A percentile compares a stretch with the other conserved stretches of the same genome.
phyloP scores from a whole-genome alignment of 2,797 vertebrate genomes.

The Buceros bicornis region DNA sequence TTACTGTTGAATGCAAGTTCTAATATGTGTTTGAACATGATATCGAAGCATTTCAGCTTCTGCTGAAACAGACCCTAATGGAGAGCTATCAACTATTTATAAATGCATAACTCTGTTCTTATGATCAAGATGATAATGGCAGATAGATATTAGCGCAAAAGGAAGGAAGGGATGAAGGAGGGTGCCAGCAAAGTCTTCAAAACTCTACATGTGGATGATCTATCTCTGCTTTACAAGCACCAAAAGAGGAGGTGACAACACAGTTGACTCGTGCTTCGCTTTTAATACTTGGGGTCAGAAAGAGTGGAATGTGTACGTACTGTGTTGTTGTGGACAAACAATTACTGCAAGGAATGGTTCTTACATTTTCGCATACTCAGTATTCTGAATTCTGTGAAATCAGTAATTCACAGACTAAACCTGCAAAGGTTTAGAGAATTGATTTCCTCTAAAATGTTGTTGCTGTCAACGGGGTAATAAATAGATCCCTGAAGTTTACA shows the following conservation, averaged over 20 bases:
- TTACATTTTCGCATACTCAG: conserved; percentile 13
- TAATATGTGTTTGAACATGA: background rate
- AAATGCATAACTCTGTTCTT: background rate
- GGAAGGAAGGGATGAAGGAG: background rate
- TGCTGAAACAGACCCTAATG: background rate
- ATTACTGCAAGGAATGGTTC: background rate
- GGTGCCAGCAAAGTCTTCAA: background rate
- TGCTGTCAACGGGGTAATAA: background rate
- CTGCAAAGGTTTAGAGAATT: background rate
- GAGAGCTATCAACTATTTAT: background rate
- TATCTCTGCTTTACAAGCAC: background rate
- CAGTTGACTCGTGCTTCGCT: background rate
- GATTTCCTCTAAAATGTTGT: background rate
- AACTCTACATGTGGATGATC: background rate
- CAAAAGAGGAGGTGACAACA: background rate
- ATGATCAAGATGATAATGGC: background rate
- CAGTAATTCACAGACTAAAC: conserved; percentile 13
- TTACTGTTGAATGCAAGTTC: background rate
- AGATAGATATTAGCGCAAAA: background rate
- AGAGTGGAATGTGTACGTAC: background rate
- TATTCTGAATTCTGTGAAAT: too few relatives aligned
- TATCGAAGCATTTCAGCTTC: background rate
- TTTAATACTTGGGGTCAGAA: conserved; percentile 6
- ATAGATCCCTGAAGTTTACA: conserved; percentile 8
- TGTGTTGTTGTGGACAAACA: background rate